phyloP scores from a whole-genome alignment of 2,888 invertebrate species.

The Vesta saturnalis region DNA sequence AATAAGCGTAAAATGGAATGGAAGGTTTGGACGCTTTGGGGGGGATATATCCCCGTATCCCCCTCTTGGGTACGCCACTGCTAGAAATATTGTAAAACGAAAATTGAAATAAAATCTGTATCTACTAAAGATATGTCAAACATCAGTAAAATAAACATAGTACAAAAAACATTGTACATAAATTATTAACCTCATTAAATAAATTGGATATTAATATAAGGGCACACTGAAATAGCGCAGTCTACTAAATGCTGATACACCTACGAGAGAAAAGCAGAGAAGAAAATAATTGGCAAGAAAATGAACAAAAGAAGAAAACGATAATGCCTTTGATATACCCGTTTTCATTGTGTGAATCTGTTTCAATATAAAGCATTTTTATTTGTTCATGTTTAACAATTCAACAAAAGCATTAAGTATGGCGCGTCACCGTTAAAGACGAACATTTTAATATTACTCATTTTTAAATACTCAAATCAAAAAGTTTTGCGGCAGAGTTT shows the following conservation, averaged over 20 bases:
- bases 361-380: background rate
- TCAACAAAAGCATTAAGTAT: background rate
- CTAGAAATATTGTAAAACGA: no score
- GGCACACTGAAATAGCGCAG: background rate
- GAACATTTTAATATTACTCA: background rate
- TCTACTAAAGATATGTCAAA: no score
- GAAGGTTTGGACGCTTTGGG: no score
- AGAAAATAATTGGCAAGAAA: constrained; percentile 7
- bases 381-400: background rate
- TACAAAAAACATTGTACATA: background rate
- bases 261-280: background rate
- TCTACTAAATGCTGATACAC: background rate
- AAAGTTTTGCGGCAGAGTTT: background rate
- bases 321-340: background rate
- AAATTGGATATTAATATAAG: background rate
- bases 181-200: background rate
- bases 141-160: background rate
- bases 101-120: no score
- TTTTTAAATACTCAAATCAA: background rate
- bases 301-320: background rate
- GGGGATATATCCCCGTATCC: no score
- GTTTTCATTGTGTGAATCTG: background rate
- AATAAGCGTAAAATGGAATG: no score
- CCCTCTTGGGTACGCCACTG: no score
- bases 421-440: background rate